phyloP scores from a whole-genome alignment of 2,113 vertebrate genomes.

The Ciconia stormi region DNA sequence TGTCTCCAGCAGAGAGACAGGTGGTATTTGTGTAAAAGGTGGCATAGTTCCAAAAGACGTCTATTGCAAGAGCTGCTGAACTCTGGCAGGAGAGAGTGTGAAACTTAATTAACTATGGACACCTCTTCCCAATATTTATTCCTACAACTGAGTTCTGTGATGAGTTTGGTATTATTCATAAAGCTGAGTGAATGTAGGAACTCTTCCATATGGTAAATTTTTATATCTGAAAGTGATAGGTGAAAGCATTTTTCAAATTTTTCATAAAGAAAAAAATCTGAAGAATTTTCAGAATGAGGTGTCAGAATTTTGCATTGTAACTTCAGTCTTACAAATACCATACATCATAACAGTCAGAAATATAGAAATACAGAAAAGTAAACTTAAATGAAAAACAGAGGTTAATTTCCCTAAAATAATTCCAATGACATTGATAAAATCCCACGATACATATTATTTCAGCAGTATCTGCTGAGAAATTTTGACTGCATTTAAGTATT shows the following conservation, averaged over 20 bases:
- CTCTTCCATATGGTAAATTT: neutral
- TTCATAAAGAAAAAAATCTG: neutral
- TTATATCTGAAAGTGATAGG: neutral
- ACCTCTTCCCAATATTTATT: neutral
- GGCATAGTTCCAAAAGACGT: neutral
- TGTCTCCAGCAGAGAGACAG: neutral
- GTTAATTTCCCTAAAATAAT: neutral
- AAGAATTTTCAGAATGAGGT: neutral
- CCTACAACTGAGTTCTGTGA: neutral
- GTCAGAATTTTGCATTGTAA: neutral
- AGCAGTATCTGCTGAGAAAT: neutral
- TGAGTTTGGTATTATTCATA: neutral
- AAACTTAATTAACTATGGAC: neutral
- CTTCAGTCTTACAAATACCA: neutral
- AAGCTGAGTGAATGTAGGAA: neutral
- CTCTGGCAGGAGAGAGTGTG: neutral
- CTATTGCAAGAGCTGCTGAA: neutral
- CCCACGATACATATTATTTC: neutral
- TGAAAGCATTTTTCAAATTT: neutral
- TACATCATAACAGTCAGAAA: neutral
- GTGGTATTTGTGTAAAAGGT: conserved; percentile 12
- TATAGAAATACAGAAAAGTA: neutral
- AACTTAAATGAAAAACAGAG: neutral
- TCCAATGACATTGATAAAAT: neutral
- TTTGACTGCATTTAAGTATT: neutral